These are phyloP conservation scores for Chaetorhynchus papuensis DNA, from an alignment of 2,113 vertebrate genomes.

Conservation along the genomic window DNA sequence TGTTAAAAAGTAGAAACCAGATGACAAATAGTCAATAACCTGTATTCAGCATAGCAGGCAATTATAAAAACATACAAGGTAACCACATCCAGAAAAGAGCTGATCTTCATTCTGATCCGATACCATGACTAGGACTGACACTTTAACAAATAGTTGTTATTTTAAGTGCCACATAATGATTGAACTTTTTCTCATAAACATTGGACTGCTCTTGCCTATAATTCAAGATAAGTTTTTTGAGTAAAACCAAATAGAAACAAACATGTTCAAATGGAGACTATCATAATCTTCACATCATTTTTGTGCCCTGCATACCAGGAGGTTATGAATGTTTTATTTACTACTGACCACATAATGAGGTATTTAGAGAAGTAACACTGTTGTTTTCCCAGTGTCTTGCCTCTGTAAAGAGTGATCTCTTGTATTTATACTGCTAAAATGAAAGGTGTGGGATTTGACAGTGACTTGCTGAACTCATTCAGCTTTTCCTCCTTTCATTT, in stretches of 20 bases:
- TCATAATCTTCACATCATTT: neutral
- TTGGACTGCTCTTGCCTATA: neutral
- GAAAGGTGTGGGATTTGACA: neutral
- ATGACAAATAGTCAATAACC: neutral
- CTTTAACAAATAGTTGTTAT: neutral
- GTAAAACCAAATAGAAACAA: neutral
- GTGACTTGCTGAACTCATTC: neutral
- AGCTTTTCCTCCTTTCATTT: neutral
- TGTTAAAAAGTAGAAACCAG: neutral
- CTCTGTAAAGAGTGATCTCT: neutral
- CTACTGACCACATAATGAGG: neutral
- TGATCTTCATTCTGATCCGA: neutral
- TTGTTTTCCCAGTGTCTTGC: neutral
- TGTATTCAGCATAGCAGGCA: neutral
- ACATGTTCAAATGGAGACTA: neutral
- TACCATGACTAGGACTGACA: neutral
- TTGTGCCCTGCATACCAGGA: neutral
- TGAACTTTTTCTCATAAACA: neutral
- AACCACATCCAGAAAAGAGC: neutral
- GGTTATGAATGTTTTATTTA: neutral
- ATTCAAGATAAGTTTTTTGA: neutral
- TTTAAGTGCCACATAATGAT: neutral
- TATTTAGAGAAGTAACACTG: neutral
- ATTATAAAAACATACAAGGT: neutral
- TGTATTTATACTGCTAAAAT: neutral